phyloP scores from a whole-genome alignment of 1,140 invertebrate genomes.

The Aphelinus atriplicis region DNA sequence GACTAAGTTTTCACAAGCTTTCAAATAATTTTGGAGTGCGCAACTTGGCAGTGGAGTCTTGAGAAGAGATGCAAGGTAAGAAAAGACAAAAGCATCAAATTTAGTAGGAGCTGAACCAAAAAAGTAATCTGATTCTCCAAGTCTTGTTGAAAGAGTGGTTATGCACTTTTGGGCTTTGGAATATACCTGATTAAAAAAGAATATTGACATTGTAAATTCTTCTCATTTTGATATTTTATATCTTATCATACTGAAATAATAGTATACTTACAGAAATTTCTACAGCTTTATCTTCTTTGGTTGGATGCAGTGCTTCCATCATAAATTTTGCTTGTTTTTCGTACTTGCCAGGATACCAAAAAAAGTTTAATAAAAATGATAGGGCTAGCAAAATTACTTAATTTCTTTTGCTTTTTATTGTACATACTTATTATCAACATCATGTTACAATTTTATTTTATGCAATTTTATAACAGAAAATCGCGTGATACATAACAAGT shows the following conservation, averaged over 20 bases:
- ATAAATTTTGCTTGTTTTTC: slow-evolving; percentile 74
- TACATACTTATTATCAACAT: too few species aligned
- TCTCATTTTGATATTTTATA: slow-evolving; percentile 12
- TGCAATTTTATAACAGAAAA: too few species aligned
- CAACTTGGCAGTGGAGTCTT: slow-evolving; percentile 84
- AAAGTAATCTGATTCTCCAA: slow-evolving; percentile 87
- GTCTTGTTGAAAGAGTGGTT: slow-evolving; percentile 79
- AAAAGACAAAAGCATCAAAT: slow-evolving; percentile 90
- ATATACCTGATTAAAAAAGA: slow-evolving; percentile 70
- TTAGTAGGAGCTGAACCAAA: slow-evolving; percentile 83
- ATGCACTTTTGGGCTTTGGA: slow-evolving; percentile 84
- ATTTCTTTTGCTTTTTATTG: too few species aligned
- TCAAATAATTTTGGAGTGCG: slow-evolving; percentile 80
- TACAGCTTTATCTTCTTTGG: slow-evolving; percentile 57
- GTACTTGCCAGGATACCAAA: slow-evolving; percentile 76
- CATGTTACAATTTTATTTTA: too few species aligned
- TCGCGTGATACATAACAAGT: too few species aligned
- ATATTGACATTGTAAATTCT: slow-evolving; percentile 29
- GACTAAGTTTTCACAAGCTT: slow-evolving; percentile 80
- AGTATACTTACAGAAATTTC: slow-evolving; percentile 17
- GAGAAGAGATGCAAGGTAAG: slow-evolving; percentile 86
- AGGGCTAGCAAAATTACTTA: slow-evolving; percentile 62
- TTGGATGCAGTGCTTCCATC: slow-evolving; percentile 71
- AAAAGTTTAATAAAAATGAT: slow-evolving; percentile 86
- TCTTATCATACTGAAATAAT: background rate